Conservation (phyloP, 2,888 invertebrate genomes). For the Pseudolycoriella hygida region DNA sequence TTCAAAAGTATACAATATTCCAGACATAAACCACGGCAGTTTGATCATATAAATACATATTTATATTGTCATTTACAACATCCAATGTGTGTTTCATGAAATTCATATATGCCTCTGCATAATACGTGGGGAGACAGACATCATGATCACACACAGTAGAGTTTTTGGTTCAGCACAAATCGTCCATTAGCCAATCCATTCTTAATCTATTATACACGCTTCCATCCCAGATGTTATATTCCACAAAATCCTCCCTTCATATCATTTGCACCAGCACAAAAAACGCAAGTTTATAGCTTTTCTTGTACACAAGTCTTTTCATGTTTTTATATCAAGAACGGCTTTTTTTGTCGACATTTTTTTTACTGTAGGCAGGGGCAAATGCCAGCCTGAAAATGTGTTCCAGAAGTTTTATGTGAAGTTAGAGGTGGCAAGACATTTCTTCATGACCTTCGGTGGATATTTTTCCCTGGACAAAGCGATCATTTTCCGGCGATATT, state of each 20-base stretch:
- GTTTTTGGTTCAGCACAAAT: slow-evolving; percentile 1
- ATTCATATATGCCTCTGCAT: not conserved
- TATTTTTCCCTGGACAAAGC: too few relatives aligned
- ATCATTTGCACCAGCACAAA: not conserved
- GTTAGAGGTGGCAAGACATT: too few relatives aligned
- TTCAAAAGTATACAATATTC: not conserved
- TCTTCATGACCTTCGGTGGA: too few relatives aligned
- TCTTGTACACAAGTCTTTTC: not conserved
- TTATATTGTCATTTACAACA: slow-evolving; percentile 1
- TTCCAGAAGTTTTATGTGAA: too few relatives aligned
- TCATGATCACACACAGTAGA: not conserved
- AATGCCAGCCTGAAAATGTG: too few relatives aligned
- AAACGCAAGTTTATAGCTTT: not conserved
- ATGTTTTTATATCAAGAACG: too few relatives aligned
- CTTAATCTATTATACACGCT: slow-evolving; percentile 4
- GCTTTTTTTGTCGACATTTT: too few relatives aligned
- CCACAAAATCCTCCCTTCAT: not conserved
- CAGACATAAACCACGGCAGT: not conserved
- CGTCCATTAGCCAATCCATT: slow-evolving; percentile 5
- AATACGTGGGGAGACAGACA: not conserved
- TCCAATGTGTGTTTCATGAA: not conserved
- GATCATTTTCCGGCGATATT: too few relatives aligned
- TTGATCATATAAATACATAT: not conserved
- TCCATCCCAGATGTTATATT: not conserved
- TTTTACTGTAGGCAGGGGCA: too few relatives aligned